A percentile compares a stretch with the other conserved stretches of the same genome.
Evolutionary conservation across 2,888 invertebrate species (phyloP).

Genomic region (Hoplodrina ambigua): DNA sequence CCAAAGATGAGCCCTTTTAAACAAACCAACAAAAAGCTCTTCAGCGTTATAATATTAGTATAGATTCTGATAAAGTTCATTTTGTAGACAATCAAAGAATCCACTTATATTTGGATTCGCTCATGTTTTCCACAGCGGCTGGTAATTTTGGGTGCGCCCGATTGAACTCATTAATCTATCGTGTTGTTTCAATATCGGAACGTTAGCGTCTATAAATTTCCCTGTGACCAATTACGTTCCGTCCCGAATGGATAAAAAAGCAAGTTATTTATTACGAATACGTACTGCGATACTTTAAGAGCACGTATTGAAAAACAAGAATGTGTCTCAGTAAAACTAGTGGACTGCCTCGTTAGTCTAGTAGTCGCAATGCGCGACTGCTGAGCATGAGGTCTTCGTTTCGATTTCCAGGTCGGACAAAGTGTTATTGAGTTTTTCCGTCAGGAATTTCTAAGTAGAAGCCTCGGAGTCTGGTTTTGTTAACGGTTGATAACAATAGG

Average conservation of each 20-base stretch:
- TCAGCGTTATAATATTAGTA: no score
- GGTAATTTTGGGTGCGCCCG: conserved; percentile 62
- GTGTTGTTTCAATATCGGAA: conserved; percentile 75
- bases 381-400: no score
- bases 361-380: no score
- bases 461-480: no score
- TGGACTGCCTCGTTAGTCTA: no score
- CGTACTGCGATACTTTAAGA: conserved; percentile 25
- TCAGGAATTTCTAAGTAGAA: no score
- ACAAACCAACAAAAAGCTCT: no score
- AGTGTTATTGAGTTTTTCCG: no score
- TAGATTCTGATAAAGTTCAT: no score
- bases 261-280: conserved; percentile 70
- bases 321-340: not conserved
- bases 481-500: no score
- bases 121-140: conserved; percentile 42
- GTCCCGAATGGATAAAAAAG: conserved; percentile 67
- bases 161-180: conserved; percentile 78
- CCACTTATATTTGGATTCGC: conserved; percentile 6
- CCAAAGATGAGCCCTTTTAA: no score
- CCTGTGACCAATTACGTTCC: conserved; percentile 73
- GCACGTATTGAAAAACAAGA: not conserved
- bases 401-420: no score
- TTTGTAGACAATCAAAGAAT: not conserved
- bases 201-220: conserved; percentile 75